A percentile compares a stretch with the other conserved stretches of the same genome.
Evolutionary conservation across 2,113 vertebrate species (phyloP).

Genomic region (Aegotheles bennettii): DNA sequence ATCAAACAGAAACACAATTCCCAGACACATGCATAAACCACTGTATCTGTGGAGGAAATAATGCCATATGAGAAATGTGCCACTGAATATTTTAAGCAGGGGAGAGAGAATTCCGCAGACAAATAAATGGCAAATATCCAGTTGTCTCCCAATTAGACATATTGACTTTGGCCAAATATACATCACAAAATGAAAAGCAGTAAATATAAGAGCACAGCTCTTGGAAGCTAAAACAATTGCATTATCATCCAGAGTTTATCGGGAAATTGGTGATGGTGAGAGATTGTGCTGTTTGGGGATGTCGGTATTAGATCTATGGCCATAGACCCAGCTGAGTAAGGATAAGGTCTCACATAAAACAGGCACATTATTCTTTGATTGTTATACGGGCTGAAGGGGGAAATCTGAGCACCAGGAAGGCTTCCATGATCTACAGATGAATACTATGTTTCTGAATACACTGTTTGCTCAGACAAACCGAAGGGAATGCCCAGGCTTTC

Average conservation of each 20-base stretch:
- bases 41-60: background rate
- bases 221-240: background rate
- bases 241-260: background rate
- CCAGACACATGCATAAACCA: background rate
- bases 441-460: background rate
- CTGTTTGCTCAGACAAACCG: background rate
- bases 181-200: background rate
- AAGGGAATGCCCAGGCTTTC: background rate
- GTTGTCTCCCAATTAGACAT: background rate
- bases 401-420: background rate
- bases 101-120: background rate
- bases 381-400: background rate
- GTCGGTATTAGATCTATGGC: background rate
- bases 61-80: slow-evolving; percentile 7
- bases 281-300: background rate
- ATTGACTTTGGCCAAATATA: background rate
- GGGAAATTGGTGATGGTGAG: background rate
- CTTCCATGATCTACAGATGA: background rate
- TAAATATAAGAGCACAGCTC: background rate
- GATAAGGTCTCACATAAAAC: background rate
- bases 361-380: background rate
- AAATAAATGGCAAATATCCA: slow-evolving; percentile 9
- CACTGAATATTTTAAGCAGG: slow-evolving; percentile 17
- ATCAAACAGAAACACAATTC: slow-evolving; percentile 35
- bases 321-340: background rate